Percentiles rank a stretch among this genome's conserved stretches.
These are phyloP conservation scores for Lepidocyrtoides sp. DNA, from an alignment of 2,888 invertebrate genomes.

Conservation along the genomic window DNA sequence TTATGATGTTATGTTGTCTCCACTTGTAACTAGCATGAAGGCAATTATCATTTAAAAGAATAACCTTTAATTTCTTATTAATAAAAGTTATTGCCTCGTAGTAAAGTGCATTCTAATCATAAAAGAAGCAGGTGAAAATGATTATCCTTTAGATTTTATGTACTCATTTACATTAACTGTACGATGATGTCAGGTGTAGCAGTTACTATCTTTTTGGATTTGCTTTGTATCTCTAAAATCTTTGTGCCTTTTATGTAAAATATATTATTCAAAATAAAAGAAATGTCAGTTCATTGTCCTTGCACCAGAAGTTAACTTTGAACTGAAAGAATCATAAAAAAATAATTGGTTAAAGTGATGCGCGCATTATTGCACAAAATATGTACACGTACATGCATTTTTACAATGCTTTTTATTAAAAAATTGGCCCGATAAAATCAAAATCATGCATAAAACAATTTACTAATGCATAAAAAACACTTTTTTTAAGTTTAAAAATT, in stretches of 20 bases:
- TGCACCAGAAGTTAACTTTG: neutral
- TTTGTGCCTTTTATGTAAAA: no score
- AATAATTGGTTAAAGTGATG: no score
- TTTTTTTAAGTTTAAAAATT: neutral
- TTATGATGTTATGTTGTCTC: neutral
- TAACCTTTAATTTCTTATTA: neutral
- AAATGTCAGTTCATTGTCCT: conserved; percentile 63
- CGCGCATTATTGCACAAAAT: no score
- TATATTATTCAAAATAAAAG: no score
- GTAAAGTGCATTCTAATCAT: conserved; percentile 62
- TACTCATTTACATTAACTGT: neutral
- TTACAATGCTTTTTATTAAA: no score
- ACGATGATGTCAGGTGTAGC: no score
- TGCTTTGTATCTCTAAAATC: no score
- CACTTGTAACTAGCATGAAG: neutral
- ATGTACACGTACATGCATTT: no score
- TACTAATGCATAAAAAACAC: neutral
- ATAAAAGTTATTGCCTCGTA: neutral
- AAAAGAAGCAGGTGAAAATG: conserved; percentile 13
- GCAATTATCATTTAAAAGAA: neutral
- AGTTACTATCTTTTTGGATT: no score
- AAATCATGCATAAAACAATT: neutral
- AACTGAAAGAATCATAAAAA: neutral
- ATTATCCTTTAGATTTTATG: conserved; percentile 10
- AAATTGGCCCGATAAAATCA: neutral